These are phyloP conservation scores for Macroteleia sp. DNA, from an alignment of 2,888 invertebrate species.

Conservation along the genomic window DNA sequence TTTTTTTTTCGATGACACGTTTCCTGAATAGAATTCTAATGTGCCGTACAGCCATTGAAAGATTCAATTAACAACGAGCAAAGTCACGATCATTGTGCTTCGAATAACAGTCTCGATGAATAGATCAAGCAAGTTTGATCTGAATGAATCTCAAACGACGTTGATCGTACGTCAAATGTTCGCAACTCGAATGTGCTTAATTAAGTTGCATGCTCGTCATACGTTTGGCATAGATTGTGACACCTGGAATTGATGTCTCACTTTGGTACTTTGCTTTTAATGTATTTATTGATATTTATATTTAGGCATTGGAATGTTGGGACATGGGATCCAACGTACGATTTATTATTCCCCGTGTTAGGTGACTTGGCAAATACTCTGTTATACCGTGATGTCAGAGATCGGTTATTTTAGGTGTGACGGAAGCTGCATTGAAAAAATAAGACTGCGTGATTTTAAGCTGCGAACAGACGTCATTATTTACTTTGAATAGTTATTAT, in stretches of 20 bases:
- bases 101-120: constrained; percentile 71
- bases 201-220: constrained; percentile 60
- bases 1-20: constrained; percentile 58
- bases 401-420: constrained; percentile 32
- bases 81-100: constrained; percentile 73
- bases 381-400: constrained; percentile 8
- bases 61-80: constrained; percentile 77
- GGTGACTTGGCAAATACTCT: constrained; percentile 38
- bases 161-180: constrained; percentile 69
- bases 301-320: constrained; percentile 43
- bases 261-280: constrained; percentile 38
- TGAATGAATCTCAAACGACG: constrained; percentile 78
- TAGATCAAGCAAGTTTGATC: constrained; percentile 71
- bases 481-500: constrained; percentile 12
- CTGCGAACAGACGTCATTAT: not conserved
- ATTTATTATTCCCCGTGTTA: constrained; percentile 49
- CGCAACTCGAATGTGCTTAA: constrained; percentile 56
- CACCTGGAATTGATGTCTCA: constrained; percentile 52
- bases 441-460: not conserved
- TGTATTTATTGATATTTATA: constrained; percentile 58
- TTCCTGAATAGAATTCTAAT: constrained; percentile 69
- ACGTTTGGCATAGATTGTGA: constrained; percentile 47
- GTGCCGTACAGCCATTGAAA: constrained; percentile 76
- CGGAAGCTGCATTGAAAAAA: constrained; percentile 43
- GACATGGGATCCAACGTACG: constrained; percentile 18